These are phyloP conservation scores for Zelostemma sp. DNA, from an alignment of 1,140 invertebrate genomes.

Conservation along the genomic window DNA sequence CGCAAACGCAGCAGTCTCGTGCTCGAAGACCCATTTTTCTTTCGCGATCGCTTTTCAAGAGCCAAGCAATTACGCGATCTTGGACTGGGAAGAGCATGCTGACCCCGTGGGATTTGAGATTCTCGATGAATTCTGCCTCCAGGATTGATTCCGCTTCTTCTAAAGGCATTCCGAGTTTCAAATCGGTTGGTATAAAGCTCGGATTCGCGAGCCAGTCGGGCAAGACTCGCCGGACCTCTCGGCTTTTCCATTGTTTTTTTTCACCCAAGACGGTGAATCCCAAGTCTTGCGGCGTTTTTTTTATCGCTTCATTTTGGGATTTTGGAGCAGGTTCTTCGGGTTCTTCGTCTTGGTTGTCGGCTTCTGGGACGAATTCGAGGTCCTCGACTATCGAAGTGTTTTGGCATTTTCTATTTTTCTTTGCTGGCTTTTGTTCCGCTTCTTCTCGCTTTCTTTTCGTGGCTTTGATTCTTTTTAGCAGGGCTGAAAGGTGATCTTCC, in stretches of 20 bases:
- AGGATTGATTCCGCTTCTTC: conserved; percentile 74
- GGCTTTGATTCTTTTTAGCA: conserved; percentile 74
- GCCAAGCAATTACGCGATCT: conserved; percentile 83
- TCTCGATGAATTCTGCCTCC: conserved; percentile 74
- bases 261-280: conserved; percentile 60
- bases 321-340: conserved; percentile 16
- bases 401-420: conserved; percentile 9
- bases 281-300: conserved; percentile 19
- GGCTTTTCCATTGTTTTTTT: conserved; percentile 49
- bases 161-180: conserved; percentile 73
- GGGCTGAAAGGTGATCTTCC: conserved; percentile 71
- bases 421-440: background rate
- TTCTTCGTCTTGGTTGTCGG: conserved; percentile 14
- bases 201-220: conserved; percentile 91
- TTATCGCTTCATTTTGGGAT: background rate
- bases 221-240: conserved; percentile 78
- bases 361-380: conserved; percentile 25
- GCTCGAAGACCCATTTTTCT: conserved; percentile 75
- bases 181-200: conserved; percentile 78
- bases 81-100: conserved; percentile 91
- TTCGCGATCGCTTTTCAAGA: conserved; percentile 76
- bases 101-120: conserved; percentile 81
- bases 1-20: conserved; percentile 95
- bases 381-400: background rate
- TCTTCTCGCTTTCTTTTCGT: conserved; percentile 61